Evolutionary conservation across 2,888 invertebrate species (phyloP), one percentile per base, ranked within the genome.

Genomic region (Ormyrus thymus): DNA sequence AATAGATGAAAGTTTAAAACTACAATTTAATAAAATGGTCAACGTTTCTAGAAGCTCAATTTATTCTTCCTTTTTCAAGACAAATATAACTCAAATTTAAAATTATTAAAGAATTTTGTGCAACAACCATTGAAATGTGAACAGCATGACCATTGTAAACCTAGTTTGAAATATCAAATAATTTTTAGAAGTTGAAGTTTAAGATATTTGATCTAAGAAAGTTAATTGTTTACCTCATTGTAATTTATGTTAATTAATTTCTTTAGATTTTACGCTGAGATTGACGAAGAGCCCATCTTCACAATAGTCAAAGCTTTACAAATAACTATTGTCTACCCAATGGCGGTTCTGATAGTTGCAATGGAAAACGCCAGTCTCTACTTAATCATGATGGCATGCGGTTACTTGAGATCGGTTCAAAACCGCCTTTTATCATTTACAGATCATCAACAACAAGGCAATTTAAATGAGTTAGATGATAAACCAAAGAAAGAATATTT

Each of bases 361-460:
- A 46, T 71, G 13, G 65, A 70, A 11, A 29, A 51, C 7, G 46
- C 51, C 6, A 51, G 50, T 8, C 70, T 55, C 1, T 76, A 56
- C 9, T 48, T 76, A 4, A 76, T 76, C 0, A 69, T 70, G 62
- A 70, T 70, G 69, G 56, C 76, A 0, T 76, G 76, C 11, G 76
- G 76, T 11, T 76, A 64, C n/a, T 51, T 76, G n/a, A 55, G 45
- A 45, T 4, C n/a, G 0, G 8, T 70, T 6, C 62, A 51, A 45
- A 62, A 62, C 9, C 48, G 76, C 50, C n/a, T 76, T 15, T 3
- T 70, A 2, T n/a, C 46, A 7, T 46, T 64, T 1, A n/a, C 43
- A 29, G 29, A 29, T 2, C 2, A 1, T 29, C 2, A 29, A 0
- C 45, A 68, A 1, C 10, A 51, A 0, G 51, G 6, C 1, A 43